phyloP scores from a whole-genome alignment of 1,140 invertebrate species.

The Vanessa tameamea region DNA sequence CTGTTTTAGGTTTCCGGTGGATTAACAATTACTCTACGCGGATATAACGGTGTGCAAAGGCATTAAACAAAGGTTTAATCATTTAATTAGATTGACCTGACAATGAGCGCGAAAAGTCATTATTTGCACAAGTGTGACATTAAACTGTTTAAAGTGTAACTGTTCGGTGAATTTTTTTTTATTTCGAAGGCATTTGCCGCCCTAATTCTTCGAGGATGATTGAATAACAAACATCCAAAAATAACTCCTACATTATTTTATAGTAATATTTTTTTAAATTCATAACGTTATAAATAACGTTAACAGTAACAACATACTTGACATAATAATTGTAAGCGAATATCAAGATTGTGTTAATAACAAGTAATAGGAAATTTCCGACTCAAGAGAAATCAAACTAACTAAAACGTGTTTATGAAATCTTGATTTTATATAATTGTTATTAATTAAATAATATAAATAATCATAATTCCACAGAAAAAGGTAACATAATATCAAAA shows the following conservation, averaged over 20 bases:
- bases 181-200: too few species aligned
- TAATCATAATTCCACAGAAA: too few species aligned
- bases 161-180: neutral
- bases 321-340: neutral
- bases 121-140: slow-evolving; percentile 25
- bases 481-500: too few species aligned
- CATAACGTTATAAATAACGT: neutral
- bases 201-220: too few species aligned
- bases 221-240: too few species aligned
- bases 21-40: slow-evolving; percentile 38
- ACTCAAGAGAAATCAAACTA: neutral
- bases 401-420: neutral
- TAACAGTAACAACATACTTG: neutral
- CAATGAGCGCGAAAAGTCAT: slow-evolving; percentile 28
- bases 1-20: slow-evolving; percentile 47
- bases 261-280: neutral
- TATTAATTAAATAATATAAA: neutral
- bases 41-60: slow-evolving; percentile 47
- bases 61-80: slow-evolving; percentile 46
- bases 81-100: slow-evolving; percentile 45
- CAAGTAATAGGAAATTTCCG: neutral
- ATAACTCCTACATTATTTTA: neutral
- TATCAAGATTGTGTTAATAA: neutral
- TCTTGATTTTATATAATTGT: neutral
- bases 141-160: slow-evolving; percentile 11